Evolutionary conservation across 2,113 vertebrate species (phyloP).

Genomic region (Cinclus mexicanus): DNA sequence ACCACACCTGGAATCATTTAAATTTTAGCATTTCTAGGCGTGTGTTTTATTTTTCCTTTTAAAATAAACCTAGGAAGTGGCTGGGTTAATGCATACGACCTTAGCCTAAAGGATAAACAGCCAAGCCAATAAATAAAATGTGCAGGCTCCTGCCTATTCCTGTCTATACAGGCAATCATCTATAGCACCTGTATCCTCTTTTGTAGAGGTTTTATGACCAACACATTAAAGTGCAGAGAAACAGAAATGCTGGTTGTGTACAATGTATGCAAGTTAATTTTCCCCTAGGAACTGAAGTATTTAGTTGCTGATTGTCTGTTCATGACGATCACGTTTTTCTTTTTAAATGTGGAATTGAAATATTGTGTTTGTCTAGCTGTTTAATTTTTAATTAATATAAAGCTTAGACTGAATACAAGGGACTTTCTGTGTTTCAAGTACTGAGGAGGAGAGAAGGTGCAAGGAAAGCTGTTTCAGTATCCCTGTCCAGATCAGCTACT

Average conservation of each 20-base stretch:
- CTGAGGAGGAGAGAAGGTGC: neutral
- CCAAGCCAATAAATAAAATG: slow-evolving; percentile 2
- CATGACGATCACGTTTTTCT: neutral
- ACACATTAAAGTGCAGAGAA: neutral
- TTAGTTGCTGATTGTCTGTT: neutral
- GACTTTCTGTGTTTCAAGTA: neutral
- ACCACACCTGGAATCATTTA: slow-evolving; percentile 49
- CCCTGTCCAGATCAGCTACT: neutral
- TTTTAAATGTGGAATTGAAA: neutral
- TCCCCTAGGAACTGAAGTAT: neutral
- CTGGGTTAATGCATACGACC: neutral
- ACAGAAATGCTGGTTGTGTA: neutral
- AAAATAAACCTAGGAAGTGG: slow-evolving; percentile 49
- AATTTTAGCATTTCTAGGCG: neutral
- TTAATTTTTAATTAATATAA: neutral
- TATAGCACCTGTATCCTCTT: slow-evolving; percentile 24
- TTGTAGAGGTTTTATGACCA: slow-evolving; percentile 8
- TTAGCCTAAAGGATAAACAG: slow-evolving; percentile 61
- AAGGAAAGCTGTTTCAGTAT: neutral
- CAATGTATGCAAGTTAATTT: neutral
- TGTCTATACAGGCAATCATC: neutral
- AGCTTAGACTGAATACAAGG: neutral
- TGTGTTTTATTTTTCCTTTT: slow-evolving; percentile 47
- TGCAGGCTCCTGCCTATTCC: slow-evolving; percentile 7
- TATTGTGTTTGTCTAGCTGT: neutral